These are phyloP conservation scores for Barbus barbus DNA, from an alignment of 2,113 vertebrate species.

Conservation along the genomic window DNA sequence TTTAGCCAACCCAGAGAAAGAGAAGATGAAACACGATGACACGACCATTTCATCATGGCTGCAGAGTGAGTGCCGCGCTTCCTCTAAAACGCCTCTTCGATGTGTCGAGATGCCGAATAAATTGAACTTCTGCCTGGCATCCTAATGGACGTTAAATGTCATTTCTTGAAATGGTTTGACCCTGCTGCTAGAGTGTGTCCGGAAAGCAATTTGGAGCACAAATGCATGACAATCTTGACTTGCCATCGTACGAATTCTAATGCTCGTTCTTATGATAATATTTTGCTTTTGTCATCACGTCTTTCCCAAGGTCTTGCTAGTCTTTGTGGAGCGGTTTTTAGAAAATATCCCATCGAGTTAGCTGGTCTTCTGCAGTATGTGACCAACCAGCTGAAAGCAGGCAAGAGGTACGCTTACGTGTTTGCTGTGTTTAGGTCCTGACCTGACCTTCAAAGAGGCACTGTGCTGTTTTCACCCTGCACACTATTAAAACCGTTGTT, in stretches of 20 bases:
- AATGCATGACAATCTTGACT: background rate
- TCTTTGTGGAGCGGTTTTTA: conserved; percentile 95
- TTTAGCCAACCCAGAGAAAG: conserved; percentile 96
- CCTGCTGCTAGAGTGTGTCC: conserved; percentile 13
- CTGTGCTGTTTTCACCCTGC: background rate
- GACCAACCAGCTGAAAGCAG: conserved; percentile 96
- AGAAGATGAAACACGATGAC: conserved; percentile 99
- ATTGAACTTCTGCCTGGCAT: conserved; percentile 25
- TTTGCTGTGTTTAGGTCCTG: background rate
- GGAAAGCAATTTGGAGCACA: conserved; percentile 9
- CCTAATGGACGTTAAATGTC: conserved; percentile 45
- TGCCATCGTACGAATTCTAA: background rate
- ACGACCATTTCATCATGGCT: conserved; percentile 98
- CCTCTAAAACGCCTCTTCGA: conserved; percentile 33
- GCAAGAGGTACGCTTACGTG: conserved; percentile 81
- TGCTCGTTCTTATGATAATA: conserved; percentile 8
- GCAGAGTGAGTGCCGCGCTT: conserved; percentile 85
- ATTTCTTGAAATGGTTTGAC: conserved; percentile 25
- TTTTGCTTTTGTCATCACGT: background rate
- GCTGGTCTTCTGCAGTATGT: conserved; percentile 97
- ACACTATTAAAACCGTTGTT: background rate
- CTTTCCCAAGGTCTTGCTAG: conserved; percentile 85
- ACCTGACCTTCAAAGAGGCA: background rate
- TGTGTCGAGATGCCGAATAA: background rate
- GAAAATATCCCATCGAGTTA: conserved; percentile 97